These are phyloP conservation scores for Heliconius eleuchia DNA, from an alignment of 1,140 invertebrate species.

Conservation along the genomic window DNA sequence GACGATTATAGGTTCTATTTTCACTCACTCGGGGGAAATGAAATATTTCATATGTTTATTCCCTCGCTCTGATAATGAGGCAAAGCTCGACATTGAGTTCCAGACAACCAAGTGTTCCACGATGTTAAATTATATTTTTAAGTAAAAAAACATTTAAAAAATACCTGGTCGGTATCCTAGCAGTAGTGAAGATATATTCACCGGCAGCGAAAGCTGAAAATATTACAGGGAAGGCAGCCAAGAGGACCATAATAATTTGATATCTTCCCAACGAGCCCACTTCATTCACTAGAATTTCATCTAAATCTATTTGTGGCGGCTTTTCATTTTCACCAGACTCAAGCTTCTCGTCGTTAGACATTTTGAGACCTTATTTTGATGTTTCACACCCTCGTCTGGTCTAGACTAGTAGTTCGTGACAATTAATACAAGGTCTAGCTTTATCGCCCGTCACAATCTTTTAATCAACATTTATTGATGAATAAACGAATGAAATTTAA, in stretches of 20 bases:
- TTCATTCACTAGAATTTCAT: slow-evolving; percentile 59
- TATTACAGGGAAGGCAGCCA: slow-evolving; percentile 64
- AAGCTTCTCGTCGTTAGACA: slow-evolving; percentile 37
- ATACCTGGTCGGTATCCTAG: slow-evolving; percentile 66
- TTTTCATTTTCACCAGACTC: slow-evolving; percentile 30
- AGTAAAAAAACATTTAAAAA: not conserved
- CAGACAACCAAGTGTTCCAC: no score
- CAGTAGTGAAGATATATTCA: slow-evolving; percentile 69
- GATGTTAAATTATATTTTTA: no score
- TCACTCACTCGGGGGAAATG: no score
- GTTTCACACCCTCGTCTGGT: not conserved
- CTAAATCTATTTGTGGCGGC: slow-evolving; percentile 54
- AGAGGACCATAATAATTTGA: slow-evolving; percentile 57
- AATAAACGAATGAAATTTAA: not conserved
- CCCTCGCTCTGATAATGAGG: no score
- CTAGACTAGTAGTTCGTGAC: not conserved
- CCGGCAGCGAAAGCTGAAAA: slow-evolving; percentile 65
- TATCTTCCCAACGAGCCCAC: slow-evolving; percentile 65
- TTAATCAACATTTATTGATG: slow-evolving; percentile 9
- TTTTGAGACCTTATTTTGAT: slow-evolving; percentile 6
- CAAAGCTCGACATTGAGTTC: no score
- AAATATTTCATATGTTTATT: no score
- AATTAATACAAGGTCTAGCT: not conserved
- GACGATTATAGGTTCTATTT: no score
- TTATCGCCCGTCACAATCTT: not conserved